These are phyloP conservation scores for Pseudorhombus dupliciocellatus DNA, from an alignment of 2,113 vertebrate species.

Conservation along the genomic window DNA sequence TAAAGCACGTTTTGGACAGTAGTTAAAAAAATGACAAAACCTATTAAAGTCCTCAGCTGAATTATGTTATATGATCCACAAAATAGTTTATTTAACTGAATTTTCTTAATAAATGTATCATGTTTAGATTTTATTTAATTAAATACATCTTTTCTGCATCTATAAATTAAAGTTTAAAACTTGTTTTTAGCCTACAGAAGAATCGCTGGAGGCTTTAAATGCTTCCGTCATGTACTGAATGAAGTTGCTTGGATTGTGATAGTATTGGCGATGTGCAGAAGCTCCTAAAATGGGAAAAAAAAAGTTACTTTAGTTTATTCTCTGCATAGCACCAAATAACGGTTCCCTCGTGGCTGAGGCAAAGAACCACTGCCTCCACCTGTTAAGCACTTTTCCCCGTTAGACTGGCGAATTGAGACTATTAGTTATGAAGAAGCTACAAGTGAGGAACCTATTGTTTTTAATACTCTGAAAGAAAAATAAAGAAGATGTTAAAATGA, in stretches of 20 bases:
- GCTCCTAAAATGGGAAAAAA: not conserved
- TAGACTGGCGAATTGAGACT: conserved; percentile 11
- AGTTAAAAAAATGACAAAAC: not conserved
- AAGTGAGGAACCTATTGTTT: conserved; percentile 13
- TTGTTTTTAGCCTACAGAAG: not conserved
- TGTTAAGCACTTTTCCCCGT: conserved; percentile 44
- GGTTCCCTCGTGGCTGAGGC: conserved; percentile 17
- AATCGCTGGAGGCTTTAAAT: not conserved
- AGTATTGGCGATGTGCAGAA: not conserved
- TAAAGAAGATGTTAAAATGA: conserved; percentile 16
- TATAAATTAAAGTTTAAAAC: too few species aligned
- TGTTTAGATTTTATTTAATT: not conserved
- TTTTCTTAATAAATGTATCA: not conserved
- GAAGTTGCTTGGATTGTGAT: not conserved
- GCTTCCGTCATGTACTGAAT: conserved; percentile 19
- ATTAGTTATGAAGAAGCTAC: conserved; percentile 1
- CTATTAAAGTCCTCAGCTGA: conserved; percentile 9
- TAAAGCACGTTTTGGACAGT: not conserved
- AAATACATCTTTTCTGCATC: not conserved
- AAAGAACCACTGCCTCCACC: conserved; percentile 40
- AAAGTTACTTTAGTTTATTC: not conserved
- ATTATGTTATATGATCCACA: not conserved
- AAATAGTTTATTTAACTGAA: not conserved
- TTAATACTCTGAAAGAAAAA: conserved; percentile 4
- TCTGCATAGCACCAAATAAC: not conserved